Base-by-base conservation (phyloP, 2,888 invertebrate species). In the Elmis aenea region DNA sequence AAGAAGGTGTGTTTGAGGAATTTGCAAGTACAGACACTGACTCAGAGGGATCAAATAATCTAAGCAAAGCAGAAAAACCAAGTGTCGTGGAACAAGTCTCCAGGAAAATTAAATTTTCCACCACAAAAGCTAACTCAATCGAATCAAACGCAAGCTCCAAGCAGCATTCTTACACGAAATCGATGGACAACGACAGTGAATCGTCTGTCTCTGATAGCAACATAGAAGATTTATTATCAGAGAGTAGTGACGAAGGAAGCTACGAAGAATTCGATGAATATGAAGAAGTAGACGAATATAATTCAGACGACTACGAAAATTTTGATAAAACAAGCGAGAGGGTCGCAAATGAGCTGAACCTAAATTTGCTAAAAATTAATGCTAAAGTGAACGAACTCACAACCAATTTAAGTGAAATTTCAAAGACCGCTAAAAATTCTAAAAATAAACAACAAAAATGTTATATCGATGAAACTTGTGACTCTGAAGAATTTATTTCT, bases 201-300 rank as follows among this genome's bases (percentile, higher is more conserved):
- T 67, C 67, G 4, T 67, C 67, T 8, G 67, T 68, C 6, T 67
- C 67, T 1, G 68, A 68, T 28, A 67, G 66, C 38, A 68, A 67
- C 39, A 58, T 68, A n/a, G 69, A 68, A 32, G 68, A 69, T 33
- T 38, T 67, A 13, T 16, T 44, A 24, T 43, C 43, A 9, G 40
- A 22, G 9, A 40, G 40, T 26, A 54, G 59, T 9, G 63, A 64
- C 3, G 63, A 63, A 25, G 58, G 48, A n/a, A 59, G 54, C 34
- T 57, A 60, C 22, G 62, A 64, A 14, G 61, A 60, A 33, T 57
- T 57, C 37, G 57, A 58, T 30, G 62, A 69, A 50, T 71, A 70
- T 8, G 57, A 47, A 26, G 57, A 69, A 50, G 71, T 69, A 6
- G 54, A 45, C 26, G 52, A 66, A 38, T 63, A 64, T 33, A 66